Percentiles rank a stretch among this genome's conserved stretches.
Conservation (phyloP, 2,888 invertebrate species). For the Cylloceria caligata region DNA sequence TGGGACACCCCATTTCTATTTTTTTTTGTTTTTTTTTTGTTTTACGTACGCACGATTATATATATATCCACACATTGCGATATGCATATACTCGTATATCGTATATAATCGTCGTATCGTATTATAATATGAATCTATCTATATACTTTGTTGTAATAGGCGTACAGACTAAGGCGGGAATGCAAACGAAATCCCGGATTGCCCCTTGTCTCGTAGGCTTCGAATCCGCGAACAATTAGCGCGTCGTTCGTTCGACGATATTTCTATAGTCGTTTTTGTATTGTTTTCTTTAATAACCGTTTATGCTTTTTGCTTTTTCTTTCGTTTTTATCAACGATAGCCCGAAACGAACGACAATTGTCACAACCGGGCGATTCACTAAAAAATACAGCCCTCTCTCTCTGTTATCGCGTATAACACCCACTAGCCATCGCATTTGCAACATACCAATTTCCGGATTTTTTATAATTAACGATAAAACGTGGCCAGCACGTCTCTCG, state of each 20-base stretch:
- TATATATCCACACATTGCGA: constrained; percentile 67
- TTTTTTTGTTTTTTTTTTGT: constrained; percentile 35
- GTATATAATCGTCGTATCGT: constrained; percentile 78
- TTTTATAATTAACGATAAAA: constrained; percentile 60
- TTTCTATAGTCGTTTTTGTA: constrained; percentile 29
- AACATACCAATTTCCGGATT: neutral
- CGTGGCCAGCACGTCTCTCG: constrained; percentile 75
- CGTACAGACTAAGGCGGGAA: constrained; percentile 80
- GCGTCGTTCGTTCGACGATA: constrained; percentile 55
- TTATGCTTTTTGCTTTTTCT: constrained; percentile 1
- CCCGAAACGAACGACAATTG: constrained; percentile 64
- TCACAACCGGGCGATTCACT: constrained; percentile 67
- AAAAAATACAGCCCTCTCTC: constrained; percentile 69
- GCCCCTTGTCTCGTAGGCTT: constrained; percentile 73
- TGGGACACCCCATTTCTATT: constrained; percentile 68
- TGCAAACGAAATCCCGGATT: constrained; percentile 76
- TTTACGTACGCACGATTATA: constrained; percentile 66
- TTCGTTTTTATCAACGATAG: constrained; percentile 38
- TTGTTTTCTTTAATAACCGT: neutral
- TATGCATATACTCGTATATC: constrained; percentile 69
- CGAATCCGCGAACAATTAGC: constrained; percentile 57
- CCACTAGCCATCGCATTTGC: constrained; percentile 33
- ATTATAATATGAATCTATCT: constrained; percentile 81
- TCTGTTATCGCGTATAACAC: constrained; percentile 49
- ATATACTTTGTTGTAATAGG: constrained; percentile 77